Conservation (phyloP, 2,797 vertebrate genomes). For the Phoebastria nigripes region DNA sequence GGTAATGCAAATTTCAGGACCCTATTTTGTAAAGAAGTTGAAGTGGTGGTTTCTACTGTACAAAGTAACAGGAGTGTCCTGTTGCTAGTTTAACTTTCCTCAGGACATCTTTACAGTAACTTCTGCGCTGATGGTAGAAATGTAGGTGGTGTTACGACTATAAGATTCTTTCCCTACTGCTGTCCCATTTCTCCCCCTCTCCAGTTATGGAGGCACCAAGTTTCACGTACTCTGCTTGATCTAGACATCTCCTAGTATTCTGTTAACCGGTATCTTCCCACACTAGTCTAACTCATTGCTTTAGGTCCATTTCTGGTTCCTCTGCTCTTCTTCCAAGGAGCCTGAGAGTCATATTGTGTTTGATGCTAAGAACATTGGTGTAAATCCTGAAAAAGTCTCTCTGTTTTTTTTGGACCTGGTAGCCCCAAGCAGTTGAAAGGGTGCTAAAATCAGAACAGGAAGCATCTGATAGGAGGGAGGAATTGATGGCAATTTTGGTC, state of each 20-base stretch:
- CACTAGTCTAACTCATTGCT: background rate
- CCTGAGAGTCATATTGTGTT: background rate
- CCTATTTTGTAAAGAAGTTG: background rate
- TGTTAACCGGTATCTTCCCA: background rate
- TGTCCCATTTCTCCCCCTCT: background rate
- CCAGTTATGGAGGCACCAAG: background rate
- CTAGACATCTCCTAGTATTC: background rate
- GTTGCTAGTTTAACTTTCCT: background rate
- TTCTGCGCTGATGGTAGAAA: background rate
- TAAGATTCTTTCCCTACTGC: background rate
- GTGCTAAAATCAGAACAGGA: background rate
- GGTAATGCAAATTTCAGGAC: background rate
- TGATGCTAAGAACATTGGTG: background rate
- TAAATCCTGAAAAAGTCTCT: background rate
- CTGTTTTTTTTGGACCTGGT: background rate
- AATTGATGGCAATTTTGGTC: conserved; percentile 6
- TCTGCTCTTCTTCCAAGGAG: background rate
- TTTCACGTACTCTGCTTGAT: background rate
- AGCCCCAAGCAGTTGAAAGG: background rate
- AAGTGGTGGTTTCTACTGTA: background rate
- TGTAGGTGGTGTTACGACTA: background rate
- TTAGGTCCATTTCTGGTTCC: background rate
- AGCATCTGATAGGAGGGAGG: background rate
- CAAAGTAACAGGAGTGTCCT: background rate
- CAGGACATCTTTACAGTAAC: background rate